A percentile compares a stretch with the other conserved stretches of the same genome.
These are phyloP conservation scores for Crocallis elinguaria DNA, from an alignment of 2,888 invertebrate genomes.

Conservation along the genomic window DNA sequence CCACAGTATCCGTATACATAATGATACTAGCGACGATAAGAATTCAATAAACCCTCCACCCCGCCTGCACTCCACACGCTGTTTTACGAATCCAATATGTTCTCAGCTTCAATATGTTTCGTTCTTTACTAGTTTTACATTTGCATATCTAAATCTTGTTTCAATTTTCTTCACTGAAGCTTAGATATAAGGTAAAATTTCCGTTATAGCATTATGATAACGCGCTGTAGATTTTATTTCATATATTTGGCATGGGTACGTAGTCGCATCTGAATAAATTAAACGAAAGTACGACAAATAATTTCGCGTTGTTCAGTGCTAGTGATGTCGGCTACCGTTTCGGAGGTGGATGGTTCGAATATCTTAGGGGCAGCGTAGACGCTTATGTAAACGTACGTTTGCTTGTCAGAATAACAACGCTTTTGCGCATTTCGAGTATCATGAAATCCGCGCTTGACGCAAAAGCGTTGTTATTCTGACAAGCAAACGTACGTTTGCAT, in stretches of 20 bases:
- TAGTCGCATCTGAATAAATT: background rate
- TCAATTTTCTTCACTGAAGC: slow-evolving; percentile 22
- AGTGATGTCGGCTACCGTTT: too few relatives aligned
- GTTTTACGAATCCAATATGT: slow-evolving; percentile 29
- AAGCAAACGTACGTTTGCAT: too few relatives aligned
- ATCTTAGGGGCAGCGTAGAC: too few relatives aligned
- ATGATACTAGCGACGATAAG: slow-evolving; percentile 26
- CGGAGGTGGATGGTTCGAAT: too few relatives aligned
- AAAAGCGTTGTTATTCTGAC: too few relatives aligned
- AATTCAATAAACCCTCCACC: slow-evolving; percentile 19
- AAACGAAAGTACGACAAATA: too few relatives aligned
- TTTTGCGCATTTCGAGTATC: too few relatives aligned
- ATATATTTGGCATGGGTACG: background rate
- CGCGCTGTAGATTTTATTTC: background rate
- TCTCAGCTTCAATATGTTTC: slow-evolving; percentile 33
- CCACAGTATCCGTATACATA: slow-evolving; percentile 15
- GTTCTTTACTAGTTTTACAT: slow-evolving; percentile 28
- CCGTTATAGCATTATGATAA: background rate
- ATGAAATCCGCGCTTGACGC: too few relatives aligned
- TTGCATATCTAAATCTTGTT: slow-evolving; percentile 27
- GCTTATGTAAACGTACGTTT: too few relatives aligned
- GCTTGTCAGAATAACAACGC: too few relatives aligned
- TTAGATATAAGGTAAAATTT: slow-evolving; percentile 8
- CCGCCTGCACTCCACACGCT: slow-evolving; percentile 25
- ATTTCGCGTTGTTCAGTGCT: too few relatives aligned